Percentiles rank a stretch among this genome's conserved stretches.
Conservation (phyloP, 1,140 invertebrate species). For the Penaeus japonicus region DNA sequence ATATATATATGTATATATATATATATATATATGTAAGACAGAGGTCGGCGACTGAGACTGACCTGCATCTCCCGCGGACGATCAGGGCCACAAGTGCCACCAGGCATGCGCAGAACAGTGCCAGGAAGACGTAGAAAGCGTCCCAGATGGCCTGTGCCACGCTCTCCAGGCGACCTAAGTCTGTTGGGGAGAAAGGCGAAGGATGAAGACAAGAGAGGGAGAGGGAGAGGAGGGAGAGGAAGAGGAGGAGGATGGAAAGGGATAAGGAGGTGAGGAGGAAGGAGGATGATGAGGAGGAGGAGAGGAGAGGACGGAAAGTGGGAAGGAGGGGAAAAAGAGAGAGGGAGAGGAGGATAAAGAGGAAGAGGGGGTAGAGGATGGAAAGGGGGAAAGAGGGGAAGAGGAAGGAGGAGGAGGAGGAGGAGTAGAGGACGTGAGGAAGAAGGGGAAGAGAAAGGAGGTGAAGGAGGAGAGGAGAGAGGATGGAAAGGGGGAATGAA, state of each 20-base stretch:
- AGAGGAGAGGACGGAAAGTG: neutral
- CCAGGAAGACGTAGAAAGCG: slow-evolving; percentile 50
- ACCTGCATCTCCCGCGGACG: slow-evolving; percentile 43
- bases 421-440: neutral
- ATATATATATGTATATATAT: no score
- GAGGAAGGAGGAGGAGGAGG: neutral
- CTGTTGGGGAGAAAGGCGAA: neutral
- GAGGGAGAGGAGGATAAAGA: neutral
- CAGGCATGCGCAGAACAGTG: slow-evolving; percentile 41
- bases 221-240: neutral
- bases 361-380: neutral
- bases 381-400: neutral
- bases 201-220: neutral
- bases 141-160: slow-evolving; percentile 46
- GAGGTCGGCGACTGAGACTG: neutral
- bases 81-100: slow-evolving; percentile 42
- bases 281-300: neutral
- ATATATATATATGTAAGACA: no score
- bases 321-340: neutral
- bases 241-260: neutral
- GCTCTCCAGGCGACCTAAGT: neutral
- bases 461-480: neutral
- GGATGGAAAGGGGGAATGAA: neutral
- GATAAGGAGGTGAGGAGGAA: neutral
- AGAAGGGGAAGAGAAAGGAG: neutral